Evolutionary conservation across 2,888 invertebrate species (phyloP), one percentile per base, ranked within the genome.

Genomic region (Rhaphigaster nebulosa): DNA sequence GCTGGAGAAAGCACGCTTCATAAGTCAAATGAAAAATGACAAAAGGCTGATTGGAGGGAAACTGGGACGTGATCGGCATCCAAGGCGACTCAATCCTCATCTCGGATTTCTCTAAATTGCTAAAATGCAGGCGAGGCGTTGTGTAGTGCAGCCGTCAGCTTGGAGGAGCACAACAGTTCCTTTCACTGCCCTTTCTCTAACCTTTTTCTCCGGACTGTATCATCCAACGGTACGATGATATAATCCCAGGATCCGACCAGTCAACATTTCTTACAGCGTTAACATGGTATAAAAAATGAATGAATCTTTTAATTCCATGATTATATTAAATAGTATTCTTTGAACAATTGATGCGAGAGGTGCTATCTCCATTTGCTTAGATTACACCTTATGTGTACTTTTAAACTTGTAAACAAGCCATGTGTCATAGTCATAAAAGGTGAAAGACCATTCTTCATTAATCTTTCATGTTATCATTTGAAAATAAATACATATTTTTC

Each of bases 11-110:
- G 56, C 54, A 54, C 29, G 26, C 20, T 56, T 88, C 54, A 56
- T 88, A 88, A 88, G 88, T 56, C 56, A 88, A 88, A 88, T 88
- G 60, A 88, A 88, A 56, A 88, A 23, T 56, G 88, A 88, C 88
- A 88, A 88, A 88, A 88, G 88, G 56, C 60, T 65, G 88, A 88
- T 88, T 88, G 88, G 87, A 38, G 84, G n/a, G 26, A 80, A 80
- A 29, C 87, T 87, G 26, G 88, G 88, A 54, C 88, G 88, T 88
- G 88, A 56, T 56, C 12, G 38, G 88, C 60, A 60, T 88, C 54
- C 54, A 2, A 34, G 6, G 65, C 20, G 54, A 12, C 8, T 70
- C 70, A 13, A 70, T 29, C 10, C 29, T 29, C 70, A 76, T 76
- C 20, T 23, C 10, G 18, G 38, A 38, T 76, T 76, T 76, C 70